Conservation (phyloP, 1,140 invertebrate species). For the Lordiphosa stackelbergi region DNA sequence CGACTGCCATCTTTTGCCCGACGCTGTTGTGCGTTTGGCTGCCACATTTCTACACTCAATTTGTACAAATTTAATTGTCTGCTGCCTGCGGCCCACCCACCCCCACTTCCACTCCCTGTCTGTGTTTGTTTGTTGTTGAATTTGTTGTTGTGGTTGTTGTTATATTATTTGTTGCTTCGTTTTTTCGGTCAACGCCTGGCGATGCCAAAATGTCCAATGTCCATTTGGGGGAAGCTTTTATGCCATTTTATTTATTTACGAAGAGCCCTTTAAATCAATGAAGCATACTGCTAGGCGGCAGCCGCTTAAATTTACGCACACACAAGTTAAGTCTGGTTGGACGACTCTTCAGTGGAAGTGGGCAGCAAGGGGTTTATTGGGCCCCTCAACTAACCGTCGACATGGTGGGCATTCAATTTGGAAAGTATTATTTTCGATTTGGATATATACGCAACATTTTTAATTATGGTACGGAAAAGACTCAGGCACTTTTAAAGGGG, state of each 20-base stretch:
- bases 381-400: too few relatives aligned
- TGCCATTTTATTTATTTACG: slow-evolving; percentile 72
- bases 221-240: slow-evolving; percentile 54
- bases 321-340: slow-evolving; percentile 22
- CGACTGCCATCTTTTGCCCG: slow-evolving; percentile 49
- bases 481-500: too few relatives aligned
- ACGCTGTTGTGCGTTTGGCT: slow-evolving; percentile 41
- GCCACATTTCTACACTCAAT: slow-evolving; percentile 73
- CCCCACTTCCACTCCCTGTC: slow-evolving; percentile 49
- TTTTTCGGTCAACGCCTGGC: slow-evolving; percentile 57
- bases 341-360: slow-evolving; percentile 2
- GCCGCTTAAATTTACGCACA: slow-evolving; percentile 67
- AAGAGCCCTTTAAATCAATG: slow-evolving; percentile 71
- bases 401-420: too few relatives aligned
- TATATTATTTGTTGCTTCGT: slow-evolving; percentile 50
- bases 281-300: slow-evolving; percentile 59
- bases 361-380: slow-evolving; percentile 4
- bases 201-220: slow-evolving; percentile 46
- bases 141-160: slow-evolving; percentile 18
- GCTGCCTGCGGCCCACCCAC: slow-evolving; percentile 31
- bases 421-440: too few relatives aligned
- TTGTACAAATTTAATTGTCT: slow-evolving; percentile 75
- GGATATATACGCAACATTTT: too few relatives aligned
- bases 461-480: too few relatives aligned
- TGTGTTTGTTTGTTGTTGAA: slow-evolving; percentile 18